A percentile compares a stretch with the other conserved stretches of the same genome.
phyloP scores from a whole-genome alignment of 2,888 invertebrate genomes.

The Cheilosia variabilis region DNA sequence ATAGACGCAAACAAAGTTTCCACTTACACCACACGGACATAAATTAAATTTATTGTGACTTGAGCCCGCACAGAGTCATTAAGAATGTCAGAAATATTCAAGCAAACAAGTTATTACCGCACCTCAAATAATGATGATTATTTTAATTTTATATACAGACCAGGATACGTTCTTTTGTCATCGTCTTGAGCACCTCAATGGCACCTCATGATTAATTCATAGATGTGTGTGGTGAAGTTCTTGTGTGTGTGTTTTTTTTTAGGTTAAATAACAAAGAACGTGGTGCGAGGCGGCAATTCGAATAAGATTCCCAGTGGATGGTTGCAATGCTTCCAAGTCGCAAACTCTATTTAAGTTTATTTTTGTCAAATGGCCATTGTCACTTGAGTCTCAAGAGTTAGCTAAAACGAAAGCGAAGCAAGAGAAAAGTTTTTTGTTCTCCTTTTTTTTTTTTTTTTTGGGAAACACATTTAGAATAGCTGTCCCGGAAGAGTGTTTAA shows the following conservation, averaged over 20 bases:
- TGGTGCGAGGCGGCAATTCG: background rate
- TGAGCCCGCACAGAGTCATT: constrained; percentile 53
- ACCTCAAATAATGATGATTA: constrained; percentile 10
- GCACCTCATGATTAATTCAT: constrained; percentile 57
- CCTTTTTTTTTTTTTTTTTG: constrained; percentile 4
- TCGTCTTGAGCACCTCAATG: constrained; percentile 32
- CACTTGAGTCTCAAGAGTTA: constrained; percentile 54
- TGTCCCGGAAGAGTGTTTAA: constrained; percentile 61
- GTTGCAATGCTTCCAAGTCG: constrained; percentile 29
- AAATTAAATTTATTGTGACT: constrained; percentile 63
- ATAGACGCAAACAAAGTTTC: constrained; percentile 10
- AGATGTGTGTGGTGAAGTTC: background rate
- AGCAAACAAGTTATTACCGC: background rate
- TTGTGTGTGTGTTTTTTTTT: constrained; percentile 3
- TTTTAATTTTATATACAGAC: constrained; percentile 49
- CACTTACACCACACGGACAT: constrained; percentile 44
- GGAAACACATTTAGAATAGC: constrained; percentile 45
- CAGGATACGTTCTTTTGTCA: constrained; percentile 16
- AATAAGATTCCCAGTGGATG: constrained; percentile 4
- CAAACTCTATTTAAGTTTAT: constrained; percentile 42
- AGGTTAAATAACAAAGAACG: background rate
- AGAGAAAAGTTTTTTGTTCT: constrained; percentile 26
- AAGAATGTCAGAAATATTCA: constrained; percentile 27
- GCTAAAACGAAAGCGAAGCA: constrained; percentile 42
- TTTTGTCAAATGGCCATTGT: constrained; percentile 61